phyloP scores from a whole-genome alignment of 2,797 vertebrate genomes.

The Typhlichthys eigenmanni region DNA sequence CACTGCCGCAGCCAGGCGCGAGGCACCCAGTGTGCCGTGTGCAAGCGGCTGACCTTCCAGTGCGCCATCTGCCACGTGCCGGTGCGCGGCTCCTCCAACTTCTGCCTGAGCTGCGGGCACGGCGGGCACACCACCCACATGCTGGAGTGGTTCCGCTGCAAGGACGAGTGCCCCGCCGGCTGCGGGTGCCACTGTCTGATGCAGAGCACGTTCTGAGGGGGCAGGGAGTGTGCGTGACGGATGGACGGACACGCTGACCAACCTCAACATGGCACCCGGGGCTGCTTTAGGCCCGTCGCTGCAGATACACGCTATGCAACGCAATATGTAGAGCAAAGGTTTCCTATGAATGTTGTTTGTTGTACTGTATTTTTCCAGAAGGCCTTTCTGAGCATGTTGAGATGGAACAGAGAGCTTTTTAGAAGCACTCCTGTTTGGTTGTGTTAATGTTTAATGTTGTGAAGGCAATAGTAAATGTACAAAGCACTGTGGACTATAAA shows the following conservation, averaged over 20 bases:
- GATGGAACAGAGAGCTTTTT: too few relatives aligned
- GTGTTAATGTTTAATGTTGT: too few relatives aligned
- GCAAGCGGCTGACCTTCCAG: slow-evolving; percentile 95
- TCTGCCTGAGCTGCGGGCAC: slow-evolving; percentile 94
- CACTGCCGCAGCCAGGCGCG: slow-evolving; percentile 94
- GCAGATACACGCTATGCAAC: too few relatives aligned
- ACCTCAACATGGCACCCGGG: too few relatives aligned
- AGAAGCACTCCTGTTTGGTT: too few relatives aligned
- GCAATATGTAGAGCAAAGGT: too few relatives aligned
- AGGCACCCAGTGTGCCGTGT: slow-evolving; percentile 90
- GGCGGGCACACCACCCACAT: slow-evolving; percentile 96
- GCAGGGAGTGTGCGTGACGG: too few relatives aligned
- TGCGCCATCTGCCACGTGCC: slow-evolving; percentile 96
- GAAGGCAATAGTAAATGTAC: neutral
- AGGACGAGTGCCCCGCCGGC: slow-evolving; percentile 94
- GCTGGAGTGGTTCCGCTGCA: slow-evolving; percentile 97
- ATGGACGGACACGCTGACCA: too few relatives aligned
- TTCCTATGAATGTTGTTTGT: too few relatives aligned
- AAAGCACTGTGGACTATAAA: neutral
- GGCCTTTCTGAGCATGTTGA: too few relatives aligned
- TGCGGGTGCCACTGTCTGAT: slow-evolving; percentile 94
- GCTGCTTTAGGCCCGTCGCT: too few relatives aligned
- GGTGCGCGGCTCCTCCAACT: slow-evolving; percentile 93
- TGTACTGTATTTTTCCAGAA: too few relatives aligned
- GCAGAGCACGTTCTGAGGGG: slow-evolving; percentile 91